Base-by-base conservation (phyloP, 2,113 vertebrate genomes). In the Psittacula cyanocephala region DNA sequence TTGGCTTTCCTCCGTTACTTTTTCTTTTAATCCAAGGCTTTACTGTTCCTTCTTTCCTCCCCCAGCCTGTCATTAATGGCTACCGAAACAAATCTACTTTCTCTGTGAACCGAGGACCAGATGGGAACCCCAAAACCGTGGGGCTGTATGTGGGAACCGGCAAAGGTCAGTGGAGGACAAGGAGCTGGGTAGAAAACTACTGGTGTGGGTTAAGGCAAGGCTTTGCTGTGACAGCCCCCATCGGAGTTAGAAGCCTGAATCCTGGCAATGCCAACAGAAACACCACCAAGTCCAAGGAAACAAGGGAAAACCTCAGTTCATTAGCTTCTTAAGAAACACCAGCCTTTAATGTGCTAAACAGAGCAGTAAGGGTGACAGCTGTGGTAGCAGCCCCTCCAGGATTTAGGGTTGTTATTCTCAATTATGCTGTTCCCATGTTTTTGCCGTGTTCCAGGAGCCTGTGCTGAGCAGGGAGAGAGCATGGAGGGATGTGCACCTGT, bases 41-140 rank as follows among this genome's bases (percentile, higher is more conserved):
- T 46, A 7, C 14, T 59, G 67, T 91, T 41, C 16, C 72, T 62
- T 83, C 52, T 79, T 75, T 89, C 91, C 17, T 89, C 57, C 31
- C 33, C 59, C 75, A 98, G 97, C 98, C 98, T 11, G 46, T 98
- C 23, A 96, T 95, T 60, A 91, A 97, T 10, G 98, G 98, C 92
- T 99, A 99, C 96, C 90, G 97, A 81, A 99, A 99, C 97, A 99
- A 99, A 93, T 99, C 98, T 0, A 98, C 98, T 7, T 99, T 99
- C 94, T 99, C 98, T 70, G 98, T 99, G 92, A 99, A 99, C 97
- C 79, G 6, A 95, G 98, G 98, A 64, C 97, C 97, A 3, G 98
- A 99, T 79, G 98, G 98, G 31, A 98, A 99, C 93, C 98, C 97
- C 41, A 99, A 99, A 97, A 99, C 98, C 0, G 98, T 99, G 80